Evolutionary conservation across 2,797 vertebrate species (phyloP), one percentile per base, ranked within the genome.

Genomic region (Hippoglossus hippoglossus): DNA sequence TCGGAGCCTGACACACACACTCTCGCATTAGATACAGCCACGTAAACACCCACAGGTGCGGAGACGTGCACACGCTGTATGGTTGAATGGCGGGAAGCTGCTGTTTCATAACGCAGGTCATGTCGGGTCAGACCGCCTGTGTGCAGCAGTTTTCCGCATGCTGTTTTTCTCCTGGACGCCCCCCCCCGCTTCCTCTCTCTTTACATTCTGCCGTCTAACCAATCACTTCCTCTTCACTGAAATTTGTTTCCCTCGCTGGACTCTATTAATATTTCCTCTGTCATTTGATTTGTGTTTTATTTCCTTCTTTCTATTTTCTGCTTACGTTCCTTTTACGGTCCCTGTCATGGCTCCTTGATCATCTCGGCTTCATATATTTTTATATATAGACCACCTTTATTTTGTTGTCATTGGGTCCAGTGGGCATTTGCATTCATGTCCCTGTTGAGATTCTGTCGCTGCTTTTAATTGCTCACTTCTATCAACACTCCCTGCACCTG

Each of bases 81-180:
- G 76, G 75, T 51, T 58, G 70, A 83, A 62, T 67, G 79, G 71
- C 80, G 75, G 73, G 26, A 67, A 73, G 56, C 75, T 67, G 73
- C 52, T 59, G 67, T 87, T 90, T 87, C 72, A 69, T 88, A 81
- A 87, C 71, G 56, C 65, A 50, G 87, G 83, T 91, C 75, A 24
- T 5, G 59, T 58, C 26, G 60, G 77, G 85, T 85, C 84, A 81
- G 81, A 78, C 79, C 34, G 54, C 64, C 82, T 56, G 83, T 46
- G 66, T 62, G 19, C 69, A 65, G 25, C 57, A 64, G 75, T 76
- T 82, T 74, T 82, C 61, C 50, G 16, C 72, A 77, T 44, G 65
- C 60, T 69, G 49, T 78, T 84, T 57, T 79, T 53, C 50, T 26
- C 71, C 49, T 66, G 52, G 15, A 1, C 52, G 60, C 58, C 56